phyloP scores from a whole-genome alignment of 2,113 vertebrate genomes.

The Haliaeetus leucogaster region DNA sequence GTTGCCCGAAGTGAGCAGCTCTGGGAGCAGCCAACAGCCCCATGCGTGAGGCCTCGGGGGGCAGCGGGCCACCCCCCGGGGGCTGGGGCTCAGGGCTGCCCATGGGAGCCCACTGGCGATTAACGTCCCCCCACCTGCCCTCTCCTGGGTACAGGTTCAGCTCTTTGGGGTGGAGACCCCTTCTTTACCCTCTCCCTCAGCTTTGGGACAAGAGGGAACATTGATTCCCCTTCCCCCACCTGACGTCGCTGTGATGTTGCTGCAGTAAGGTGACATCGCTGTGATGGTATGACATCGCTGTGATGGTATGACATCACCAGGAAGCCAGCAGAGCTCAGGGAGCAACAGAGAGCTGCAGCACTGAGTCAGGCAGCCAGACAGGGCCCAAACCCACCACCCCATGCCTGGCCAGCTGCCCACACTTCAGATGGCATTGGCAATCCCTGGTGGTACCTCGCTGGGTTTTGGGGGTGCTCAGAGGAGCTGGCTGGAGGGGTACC shows the following conservation, averaged over 20 bases:
- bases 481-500: not conserved
- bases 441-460: not conserved
- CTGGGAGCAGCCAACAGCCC: not conserved
- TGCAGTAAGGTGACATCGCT: not conserved
- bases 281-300: not conserved
- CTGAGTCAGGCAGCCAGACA: not conserved
- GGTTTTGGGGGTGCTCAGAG: not conserved
- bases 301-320: not conserved
- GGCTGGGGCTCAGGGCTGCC: not conserved
- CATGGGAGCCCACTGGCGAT: not conserved
- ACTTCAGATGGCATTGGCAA: no score
- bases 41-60: rapidly evolving
- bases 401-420: not conserved
- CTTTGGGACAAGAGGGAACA: not conserved
- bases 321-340: not conserved
- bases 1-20: not conserved
- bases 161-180: not conserved
- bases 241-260: not conserved
- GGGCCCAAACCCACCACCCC: not conserved
- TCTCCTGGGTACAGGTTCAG: not conserved
- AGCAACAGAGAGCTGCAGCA: not conserved
- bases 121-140: not conserved
- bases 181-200: not conserved
- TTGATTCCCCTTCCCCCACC: not conserved
- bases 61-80: not conserved